phyloP scores from a whole-genome alignment of 2,888 invertebrate genomes.

The Folsomia manolachei region DNA sequence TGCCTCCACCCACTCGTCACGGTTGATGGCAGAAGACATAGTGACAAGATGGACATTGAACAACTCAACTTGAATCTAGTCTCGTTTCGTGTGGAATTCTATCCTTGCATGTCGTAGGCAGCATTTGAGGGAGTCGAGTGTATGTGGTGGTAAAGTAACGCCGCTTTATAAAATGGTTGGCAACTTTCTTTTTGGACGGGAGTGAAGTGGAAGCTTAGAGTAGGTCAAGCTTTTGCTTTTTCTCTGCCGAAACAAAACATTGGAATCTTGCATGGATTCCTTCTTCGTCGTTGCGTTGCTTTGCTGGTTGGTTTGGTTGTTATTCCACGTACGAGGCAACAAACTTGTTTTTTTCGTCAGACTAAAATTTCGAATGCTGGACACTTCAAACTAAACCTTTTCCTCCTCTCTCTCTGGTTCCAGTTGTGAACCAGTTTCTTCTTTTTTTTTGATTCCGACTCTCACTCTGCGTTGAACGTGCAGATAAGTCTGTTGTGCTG shows the following conservation, averaged over 20 bases:
- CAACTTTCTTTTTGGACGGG: neutral
- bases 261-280: too few relatives aligned
- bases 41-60: neutral
- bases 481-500: neutral
- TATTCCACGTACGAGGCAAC: neutral
- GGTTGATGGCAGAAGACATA: neutral
- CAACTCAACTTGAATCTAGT: too few relatives aligned
- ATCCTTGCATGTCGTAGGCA: neutral
- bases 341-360: neutral
- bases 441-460: neutral
- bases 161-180: too few relatives aligned
- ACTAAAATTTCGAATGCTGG: neutral
- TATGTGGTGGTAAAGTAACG: neutral
- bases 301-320: neutral
- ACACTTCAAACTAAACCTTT: conserved; percentile 9
- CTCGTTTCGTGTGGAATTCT: too few relatives aligned
- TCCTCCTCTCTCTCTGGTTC: conserved; percentile 26
- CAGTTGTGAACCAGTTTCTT: neutral
- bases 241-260: too few relatives aligned
- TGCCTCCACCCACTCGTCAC: neutral
- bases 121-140: neutral
- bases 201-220: neutral
- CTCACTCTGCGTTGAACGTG: neutral
- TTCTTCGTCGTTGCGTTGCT: neutral
- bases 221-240: neutral